A percentile compares a stretch with the other conserved stretches of the same genome.
phyloP scores from a whole-genome alignment of 2,113 vertebrate species.

The Malurus cyaneus region DNA sequence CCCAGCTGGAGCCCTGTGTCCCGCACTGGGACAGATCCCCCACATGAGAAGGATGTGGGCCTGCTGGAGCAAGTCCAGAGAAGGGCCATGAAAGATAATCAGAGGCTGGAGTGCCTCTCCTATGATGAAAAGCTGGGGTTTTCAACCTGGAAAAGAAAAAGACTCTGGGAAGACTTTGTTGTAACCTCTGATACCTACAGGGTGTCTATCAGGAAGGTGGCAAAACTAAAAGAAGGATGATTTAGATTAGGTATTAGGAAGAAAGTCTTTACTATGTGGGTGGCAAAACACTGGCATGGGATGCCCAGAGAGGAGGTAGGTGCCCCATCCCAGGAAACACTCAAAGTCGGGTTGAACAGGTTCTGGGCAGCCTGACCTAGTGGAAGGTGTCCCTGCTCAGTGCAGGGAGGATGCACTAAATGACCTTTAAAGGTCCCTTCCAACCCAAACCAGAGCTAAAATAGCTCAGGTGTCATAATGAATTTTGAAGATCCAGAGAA shows the following conservation, averaged over 20 bases:
- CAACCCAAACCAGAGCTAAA: background rate
- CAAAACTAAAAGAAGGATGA: background rate
- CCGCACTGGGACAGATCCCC: background rate
- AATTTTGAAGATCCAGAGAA: background rate
- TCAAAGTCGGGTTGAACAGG: background rate
- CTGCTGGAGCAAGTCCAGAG: background rate
- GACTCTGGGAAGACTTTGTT: background rate
- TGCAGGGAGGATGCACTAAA: background rate
- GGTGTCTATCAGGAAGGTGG: background rate
- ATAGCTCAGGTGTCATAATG: background rate
- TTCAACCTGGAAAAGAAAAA: background rate
- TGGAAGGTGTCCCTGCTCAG: background rate
- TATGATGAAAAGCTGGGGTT: background rate
- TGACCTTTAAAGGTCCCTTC: background rate
- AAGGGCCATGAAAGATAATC: background rate
- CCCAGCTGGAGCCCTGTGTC: background rate
- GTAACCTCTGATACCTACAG: background rate
- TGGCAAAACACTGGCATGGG: background rate
- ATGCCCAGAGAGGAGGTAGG: background rate
- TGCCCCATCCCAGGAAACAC: background rate
- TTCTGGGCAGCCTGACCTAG: background rate
- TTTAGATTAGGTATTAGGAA: background rate
- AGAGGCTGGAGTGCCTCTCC: background rate
- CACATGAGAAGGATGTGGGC: background rate
- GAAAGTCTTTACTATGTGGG: background rate